These are phyloP conservation scores for Cataglyphis altisquamis DNA, from an alignment of 2,888 invertebrate species.

Conservation along the genomic window DNA sequence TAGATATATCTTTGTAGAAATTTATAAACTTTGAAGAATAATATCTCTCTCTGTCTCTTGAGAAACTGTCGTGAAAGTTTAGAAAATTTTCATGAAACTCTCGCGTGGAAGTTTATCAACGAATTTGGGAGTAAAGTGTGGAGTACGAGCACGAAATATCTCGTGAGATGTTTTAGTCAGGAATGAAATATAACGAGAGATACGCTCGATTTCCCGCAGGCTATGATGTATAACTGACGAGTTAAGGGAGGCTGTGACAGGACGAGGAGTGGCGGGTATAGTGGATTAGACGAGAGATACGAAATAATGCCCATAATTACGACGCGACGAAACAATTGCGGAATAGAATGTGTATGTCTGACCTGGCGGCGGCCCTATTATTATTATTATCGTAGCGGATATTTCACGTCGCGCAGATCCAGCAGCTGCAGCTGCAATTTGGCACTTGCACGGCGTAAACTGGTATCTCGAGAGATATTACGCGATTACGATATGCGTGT, in stretches of 20 bases:
- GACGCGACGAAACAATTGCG: constrained; percentile 16
- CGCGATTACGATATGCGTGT: constrained; percentile 32
- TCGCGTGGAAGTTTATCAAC: neutral
- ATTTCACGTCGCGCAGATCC: constrained; percentile 46
- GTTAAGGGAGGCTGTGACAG: neutral
- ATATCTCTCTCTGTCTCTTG: neutral
- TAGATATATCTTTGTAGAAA: neutral
- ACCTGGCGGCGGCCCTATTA: constrained; percentile 26
- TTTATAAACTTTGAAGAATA: neutral
- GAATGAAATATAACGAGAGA: neutral
- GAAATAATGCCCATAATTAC: constrained; percentile 24
- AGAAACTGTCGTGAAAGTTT: neutral
- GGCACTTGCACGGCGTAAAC: constrained; percentile 48
- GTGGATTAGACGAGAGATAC: constrained; percentile 4
- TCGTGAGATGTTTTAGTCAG: neutral
- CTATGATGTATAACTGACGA: neutral
- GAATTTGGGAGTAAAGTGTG: neutral
- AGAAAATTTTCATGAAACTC: neutral
- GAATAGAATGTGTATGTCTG: constrained; percentile 27
- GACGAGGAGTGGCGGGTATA: neutral
- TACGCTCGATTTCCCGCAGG: neutral
- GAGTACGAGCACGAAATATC: neutral
- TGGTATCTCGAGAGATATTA: constrained; percentile 53
- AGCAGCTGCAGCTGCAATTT: constrained; percentile 49
- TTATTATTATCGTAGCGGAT: constrained; percentile 6